These are phyloP conservation scores for Falco naumanni DNA, from an alignment of 2,797 vertebrate species.

Conservation along the genomic window DNA sequence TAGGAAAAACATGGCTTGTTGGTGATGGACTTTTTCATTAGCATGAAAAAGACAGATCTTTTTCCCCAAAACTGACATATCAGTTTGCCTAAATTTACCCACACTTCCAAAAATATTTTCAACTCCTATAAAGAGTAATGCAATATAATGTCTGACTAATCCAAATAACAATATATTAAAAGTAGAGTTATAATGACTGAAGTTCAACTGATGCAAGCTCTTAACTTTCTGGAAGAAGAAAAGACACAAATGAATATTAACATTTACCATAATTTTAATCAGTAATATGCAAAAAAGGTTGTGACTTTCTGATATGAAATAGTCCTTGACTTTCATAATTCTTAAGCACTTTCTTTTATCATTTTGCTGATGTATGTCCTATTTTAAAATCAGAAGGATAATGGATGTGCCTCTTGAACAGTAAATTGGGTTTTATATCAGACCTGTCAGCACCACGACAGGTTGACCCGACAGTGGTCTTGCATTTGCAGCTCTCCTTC, in stretches of 20 bases:
- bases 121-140: not conserved
- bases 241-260: conserved; percentile 44
- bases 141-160: not conserved
- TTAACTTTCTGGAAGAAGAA: conserved; percentile 55
- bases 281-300: conserved; percentile 72
- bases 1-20: not conserved
- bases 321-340: conserved; percentile 84
- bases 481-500: conserved; percentile 71
- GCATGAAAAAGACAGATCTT: not conserved
- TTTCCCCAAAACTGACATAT: not conserved
- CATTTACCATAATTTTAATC: conserved; percentile 72
- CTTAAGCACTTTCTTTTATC: conserved; percentile 80
- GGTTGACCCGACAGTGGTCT: conserved; percentile 72
- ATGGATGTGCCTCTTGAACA: conserved; percentile 84
- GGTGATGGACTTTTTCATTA: fast-evolving
- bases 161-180: not conserved
- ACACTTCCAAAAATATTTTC: not conserved
- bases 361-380: conserved; percentile 83
- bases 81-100: not conserved
- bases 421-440: conserved; percentile 86
- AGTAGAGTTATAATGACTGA: conserved; percentile 16
- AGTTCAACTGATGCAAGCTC: conserved; percentile 46
- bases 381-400: conserved; percentile 83
- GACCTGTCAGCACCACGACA: conserved; percentile 75
- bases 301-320: conserved; percentile 77